These are phyloP conservation scores for Morone chrysops DNA, from an alignment of 2,113 vertebrate genomes.

Conservation along the genomic window DNA sequence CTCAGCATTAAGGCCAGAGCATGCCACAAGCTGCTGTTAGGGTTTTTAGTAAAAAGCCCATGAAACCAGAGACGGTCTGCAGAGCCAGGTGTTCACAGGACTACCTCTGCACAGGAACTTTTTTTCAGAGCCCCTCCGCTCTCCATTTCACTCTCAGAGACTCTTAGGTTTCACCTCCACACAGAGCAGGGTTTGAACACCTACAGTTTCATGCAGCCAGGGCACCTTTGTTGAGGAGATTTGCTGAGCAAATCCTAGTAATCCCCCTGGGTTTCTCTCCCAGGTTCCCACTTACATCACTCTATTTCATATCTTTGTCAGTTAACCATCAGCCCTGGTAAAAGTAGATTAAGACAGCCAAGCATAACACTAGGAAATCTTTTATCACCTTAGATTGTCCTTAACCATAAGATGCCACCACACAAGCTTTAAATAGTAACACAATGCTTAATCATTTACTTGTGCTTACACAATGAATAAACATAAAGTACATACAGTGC, in stretches of 20 bases:
- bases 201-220: slow-evolving; percentile 59
- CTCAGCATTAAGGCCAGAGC: neutral
- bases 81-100: slow-evolving; percentile 45
- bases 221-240: slow-evolving; percentile 77
- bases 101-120: slow-evolving; percentile 5
- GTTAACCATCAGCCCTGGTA: slow-evolving; percentile 60
- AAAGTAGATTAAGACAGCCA: slow-evolving; percentile 46
- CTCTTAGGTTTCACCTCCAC: slow-evolving; percentile 58
- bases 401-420: slow-evolving; percentile 4
- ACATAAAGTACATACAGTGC: neutral
- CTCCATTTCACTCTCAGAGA: slow-evolving; percentile 36
- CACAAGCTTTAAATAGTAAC: slow-evolving; percentile 31
- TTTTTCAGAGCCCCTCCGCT: slow-evolving; percentile 18
- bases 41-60: slow-evolving; percentile 6
- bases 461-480: slow-evolving; percentile 20
- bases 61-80: slow-evolving; percentile 41
- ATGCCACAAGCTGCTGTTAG: neutral
- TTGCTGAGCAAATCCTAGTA: slow-evolving; percentile 80
- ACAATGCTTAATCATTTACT: slow-evolving; percentile 1
- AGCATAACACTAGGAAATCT: slow-evolving; percentile 26
- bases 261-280: slow-evolving; percentile 73
- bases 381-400: slow-evolving; percentile 46
- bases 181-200: slow-evolving; percentile 51
- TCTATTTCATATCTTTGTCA: slow-evolving; percentile 63
- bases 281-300: slow-evolving; percentile 67